Percentiles rank a stretch among this genome's conserved stretches.
Evolutionary conservation across 2,113 vertebrate species (phyloP).

Genomic region (Sapayoa aenigma): DNA sequence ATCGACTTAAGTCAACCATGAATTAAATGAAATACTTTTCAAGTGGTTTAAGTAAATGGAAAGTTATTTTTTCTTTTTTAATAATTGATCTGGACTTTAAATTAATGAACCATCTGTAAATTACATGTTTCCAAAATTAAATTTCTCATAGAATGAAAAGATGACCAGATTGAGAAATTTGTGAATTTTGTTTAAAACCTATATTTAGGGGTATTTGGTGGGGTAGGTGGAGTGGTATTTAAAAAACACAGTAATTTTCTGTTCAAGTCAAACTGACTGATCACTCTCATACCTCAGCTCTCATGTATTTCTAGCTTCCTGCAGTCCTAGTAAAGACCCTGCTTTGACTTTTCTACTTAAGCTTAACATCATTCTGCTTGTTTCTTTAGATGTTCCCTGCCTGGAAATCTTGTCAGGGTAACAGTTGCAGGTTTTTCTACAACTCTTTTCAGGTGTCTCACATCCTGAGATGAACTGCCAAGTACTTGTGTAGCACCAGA

Average conservation of each 20-base stretch:
- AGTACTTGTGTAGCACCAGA: rapidly evolving
- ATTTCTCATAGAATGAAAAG: not conserved
- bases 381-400: not conserved
- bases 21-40: not conserved
- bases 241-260: not conserved
- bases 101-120: not conserved
- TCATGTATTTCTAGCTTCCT: not conserved
- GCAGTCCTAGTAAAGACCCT: not conserved
- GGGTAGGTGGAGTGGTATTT: not conserved
- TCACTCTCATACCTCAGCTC: not conserved
- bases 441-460: not conserved
- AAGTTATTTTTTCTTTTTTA: not conserved
- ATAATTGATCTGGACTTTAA: not conserved
- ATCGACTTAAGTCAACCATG: not conserved
- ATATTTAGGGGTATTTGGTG: not conserved
- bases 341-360: not conserved
- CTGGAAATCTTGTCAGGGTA: not conserved
- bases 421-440: not conserved
- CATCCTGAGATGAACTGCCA: not conserved
- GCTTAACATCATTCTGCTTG: not conserved
- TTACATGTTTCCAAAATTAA: not conserved
- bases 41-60: not conserved
- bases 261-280: not conserved
- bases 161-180: not conserved
- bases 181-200: not conserved